Conservation (phyloP, 2,888 invertebrate genomes). For the Melanostoma scalare region DNA sequence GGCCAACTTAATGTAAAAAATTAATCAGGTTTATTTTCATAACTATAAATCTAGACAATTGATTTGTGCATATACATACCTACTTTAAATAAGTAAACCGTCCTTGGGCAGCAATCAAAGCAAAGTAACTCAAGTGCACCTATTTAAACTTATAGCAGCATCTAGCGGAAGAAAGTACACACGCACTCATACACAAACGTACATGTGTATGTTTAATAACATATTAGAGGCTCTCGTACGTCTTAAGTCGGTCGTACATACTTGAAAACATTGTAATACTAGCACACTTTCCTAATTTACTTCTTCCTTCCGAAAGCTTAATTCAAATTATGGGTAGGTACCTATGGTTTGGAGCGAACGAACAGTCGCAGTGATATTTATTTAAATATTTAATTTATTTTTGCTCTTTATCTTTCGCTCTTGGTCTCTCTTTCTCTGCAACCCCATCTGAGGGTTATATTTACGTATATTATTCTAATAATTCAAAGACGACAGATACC, state of each 20-base stretch:
- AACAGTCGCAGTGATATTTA: no score
- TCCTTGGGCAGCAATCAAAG: constrained; percentile 50
- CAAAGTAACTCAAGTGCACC: constrained; percentile 13
- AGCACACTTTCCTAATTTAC: constrained; percentile 64
- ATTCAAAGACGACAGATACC: constrained; percentile 28
- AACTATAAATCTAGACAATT: constrained; percentile 24
- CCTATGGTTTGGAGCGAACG: no score
- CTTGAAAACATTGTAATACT: neutral
- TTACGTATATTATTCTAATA: neutral
- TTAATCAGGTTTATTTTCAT: constrained; percentile 14
- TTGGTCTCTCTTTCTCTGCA: no score
- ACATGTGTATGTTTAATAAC: neutral
- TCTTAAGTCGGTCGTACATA: neutral
- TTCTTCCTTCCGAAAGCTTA: constrained; percentile 65
- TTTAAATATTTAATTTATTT: no score
- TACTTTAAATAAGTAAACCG: constrained; percentile 14
- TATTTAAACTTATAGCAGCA: neutral
- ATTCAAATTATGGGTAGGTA: constrained; percentile 21
- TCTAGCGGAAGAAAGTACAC: constrained; percentile 13
- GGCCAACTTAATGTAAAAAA: no score
- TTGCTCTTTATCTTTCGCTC: no score
- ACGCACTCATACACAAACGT: neutral
- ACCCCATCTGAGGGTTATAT: neutral
- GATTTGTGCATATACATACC: constrained; percentile 20
- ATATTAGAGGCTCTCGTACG: no score